Evolutionary conservation across 2,888 invertebrate species (phyloP).

Genomic region (Sceliomorpha sp.): DNA sequence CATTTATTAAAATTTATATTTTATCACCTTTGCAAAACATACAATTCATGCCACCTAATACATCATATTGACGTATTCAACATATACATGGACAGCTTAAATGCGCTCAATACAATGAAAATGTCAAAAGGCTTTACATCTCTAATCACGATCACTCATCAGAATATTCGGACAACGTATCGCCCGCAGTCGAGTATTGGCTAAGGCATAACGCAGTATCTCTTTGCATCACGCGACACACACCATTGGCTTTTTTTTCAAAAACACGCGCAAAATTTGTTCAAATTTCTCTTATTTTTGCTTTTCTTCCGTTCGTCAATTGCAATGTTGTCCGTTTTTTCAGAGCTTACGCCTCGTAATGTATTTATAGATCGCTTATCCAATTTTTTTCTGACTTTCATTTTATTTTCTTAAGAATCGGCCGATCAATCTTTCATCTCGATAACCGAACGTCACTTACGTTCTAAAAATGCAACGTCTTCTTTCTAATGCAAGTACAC

Average conservation of each 20-base stretch:
- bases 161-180: slow-evolving; percentile 46
- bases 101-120: no score
- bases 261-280: slow-evolving; percentile 55
- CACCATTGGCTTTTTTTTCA: slow-evolving; percentile 56
- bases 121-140: slow-evolving; percentile 27
- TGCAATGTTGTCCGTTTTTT: slow-evolving; percentile 73
- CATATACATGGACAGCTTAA: no score
- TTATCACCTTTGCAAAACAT: no score
- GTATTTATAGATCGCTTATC: slow-evolving; percentile 79
- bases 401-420: slow-evolving; percentile 24
- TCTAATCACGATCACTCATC: slow-evolving; percentile 36
- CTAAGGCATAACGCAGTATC: slow-evolving; percentile 56
- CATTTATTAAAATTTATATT: no score
- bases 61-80: no score
- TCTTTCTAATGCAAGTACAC: no score
- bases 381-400: slow-evolving; percentile 62
- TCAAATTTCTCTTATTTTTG: slow-evolving; percentile 61
- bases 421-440: slow-evolving; percentile 21
- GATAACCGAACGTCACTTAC: neutral
- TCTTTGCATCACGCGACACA: slow-evolving; percentile 60
- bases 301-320: slow-evolving; percentile 72
- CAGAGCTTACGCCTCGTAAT: slow-evolving; percentile 79
- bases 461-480: no score
- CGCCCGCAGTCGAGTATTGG: slow-evolving; percentile 46
- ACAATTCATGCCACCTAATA: no score